Base-by-base conservation (phyloP, 2,113 vertebrate species). In the Plestiodon gilberti region DNA sequence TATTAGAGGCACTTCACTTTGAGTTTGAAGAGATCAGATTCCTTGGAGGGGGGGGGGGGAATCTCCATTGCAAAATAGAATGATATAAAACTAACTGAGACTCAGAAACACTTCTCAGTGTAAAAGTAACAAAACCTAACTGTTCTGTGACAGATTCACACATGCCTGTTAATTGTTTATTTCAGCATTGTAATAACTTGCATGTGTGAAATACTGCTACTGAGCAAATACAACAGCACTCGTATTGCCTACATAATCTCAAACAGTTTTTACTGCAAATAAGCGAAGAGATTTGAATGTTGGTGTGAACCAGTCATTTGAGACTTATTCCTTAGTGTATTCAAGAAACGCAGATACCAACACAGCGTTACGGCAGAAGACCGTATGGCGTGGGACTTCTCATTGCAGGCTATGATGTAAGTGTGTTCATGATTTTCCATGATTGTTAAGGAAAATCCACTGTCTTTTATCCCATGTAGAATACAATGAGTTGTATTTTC, bases 341-440 rank as follows among this genome's bases (percentile, higher is more conserved):
- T 82, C 89, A 92, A 99, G 99, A 99, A 97, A 99, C 98, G 73
- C 99, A 99, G 96, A 98, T 99, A 94, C 99, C 99, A 71, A 99
- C 99, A 1, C 99, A 99, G 90, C 96, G 99, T 18, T 99, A 99
- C 2, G 99, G 99, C 82, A 96, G 99, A 83, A 97, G 99, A 93
- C 99, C 99, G 0, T 99, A 99, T 30, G 99, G 99, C 1, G 99
- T 99, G 0, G 99, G 99, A 35, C 97, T 99, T 73, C 99, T 99
- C 83, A 99, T 99, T 78, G 99, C 98, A 87, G 98, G 99, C 74
- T 99, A 96, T 91, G 99, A 99, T 94, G 99, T 99, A 95, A 98
- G 98, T 96, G 80, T 30, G 73, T 7, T 59, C 67, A 30, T 28
- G 23, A 1, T 71, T 65, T 35, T 83, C 61, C 20, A 9, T 25